These are phyloP conservation scores for Ophthalmolycus amberensis DNA, from an alignment of 2,113 vertebrate species.

Conservation along the genomic window DNA sequence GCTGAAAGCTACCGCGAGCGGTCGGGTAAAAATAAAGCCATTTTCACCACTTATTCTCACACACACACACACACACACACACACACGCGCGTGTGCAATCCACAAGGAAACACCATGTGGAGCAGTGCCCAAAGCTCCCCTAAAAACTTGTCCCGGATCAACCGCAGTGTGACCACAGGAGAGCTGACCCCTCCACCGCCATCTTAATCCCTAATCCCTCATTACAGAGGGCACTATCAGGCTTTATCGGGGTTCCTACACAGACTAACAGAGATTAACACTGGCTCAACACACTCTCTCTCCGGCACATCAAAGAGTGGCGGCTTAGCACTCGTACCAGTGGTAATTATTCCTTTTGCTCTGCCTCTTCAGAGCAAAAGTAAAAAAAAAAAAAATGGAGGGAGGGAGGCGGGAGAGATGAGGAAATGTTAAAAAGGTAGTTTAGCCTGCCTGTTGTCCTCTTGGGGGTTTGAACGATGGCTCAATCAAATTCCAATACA, in stretches of 20 bases:
- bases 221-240: constrained; percentile 73
- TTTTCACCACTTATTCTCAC: constrained; percentile 17
- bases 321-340: constrained; percentile 60
- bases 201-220: constrained; percentile 79
- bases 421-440: constrained; percentile 32
- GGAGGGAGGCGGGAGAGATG: not conserved
- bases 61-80: not conserved
- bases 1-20: constrained; percentile 7
- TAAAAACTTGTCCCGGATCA: constrained; percentile 55
- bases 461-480: constrained; percentile 7
- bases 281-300: constrained; percentile 72
- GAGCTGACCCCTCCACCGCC: constrained; percentile 67
- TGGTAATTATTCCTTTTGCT: constrained; percentile 75
- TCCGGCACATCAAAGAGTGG: constrained; percentile 72
- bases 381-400: not conserved
- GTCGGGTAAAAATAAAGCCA: constrained; percentile 15
- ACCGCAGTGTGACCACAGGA: constrained; percentile 57
- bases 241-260: constrained; percentile 68
- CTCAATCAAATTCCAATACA: constrained; percentile 38
- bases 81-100: not conserved
- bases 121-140: constrained; percentile 6
- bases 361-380: constrained; percentile 61
- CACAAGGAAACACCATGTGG: not conserved
- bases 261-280: constrained; percentile 78
- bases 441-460: constrained; percentile 22